A percentile compares a stretch with the other conserved stretches of the same genome.
phyloP scores from a whole-genome alignment of 2,797 vertebrate species.

The Gouania willdenowi region DNA sequence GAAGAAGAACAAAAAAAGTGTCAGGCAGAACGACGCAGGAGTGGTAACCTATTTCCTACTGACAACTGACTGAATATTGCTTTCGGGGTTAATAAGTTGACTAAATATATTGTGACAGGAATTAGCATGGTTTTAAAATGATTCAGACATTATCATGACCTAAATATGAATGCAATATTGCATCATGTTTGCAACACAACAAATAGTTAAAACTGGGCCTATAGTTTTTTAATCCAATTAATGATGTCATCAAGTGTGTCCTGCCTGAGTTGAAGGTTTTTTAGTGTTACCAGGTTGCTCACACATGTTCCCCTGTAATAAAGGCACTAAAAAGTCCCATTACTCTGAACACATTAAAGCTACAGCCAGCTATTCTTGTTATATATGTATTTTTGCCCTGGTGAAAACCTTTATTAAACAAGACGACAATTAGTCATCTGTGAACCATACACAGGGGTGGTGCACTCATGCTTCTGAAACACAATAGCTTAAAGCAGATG shows the following conservation, averaged over 20 bases:
- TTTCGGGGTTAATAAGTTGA: conserved; percentile 1
- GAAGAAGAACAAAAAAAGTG: neutral
- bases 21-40: neutral
- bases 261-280: too few species aligned
- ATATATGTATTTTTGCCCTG: neutral
- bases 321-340: too few species aligned
- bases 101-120: neutral
- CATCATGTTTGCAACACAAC: too few species aligned
- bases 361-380: neutral
- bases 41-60: neutral
- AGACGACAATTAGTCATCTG: conserved; percentile 11
- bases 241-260: too few species aligned
- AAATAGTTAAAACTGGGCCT: too few species aligned
- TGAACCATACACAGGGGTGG: neutral
- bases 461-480: conserved; percentile 29
- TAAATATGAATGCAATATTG: neutral
- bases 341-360: conserved; percentile 13
- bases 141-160: neutral
- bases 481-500: conserved; percentile 30
- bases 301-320: too few species aligned
- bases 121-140: neutral
- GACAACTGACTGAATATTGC: conserved; percentile 1
- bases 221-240: too few species aligned
- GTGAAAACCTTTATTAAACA: conserved; percentile 4
- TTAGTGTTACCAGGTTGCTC: too few species aligned